Percentiles rank a stretch among this genome's conserved stretches.
Conservation (phyloP, 2,797 vertebrate species). For the Acestrorhynchus altus region DNA sequence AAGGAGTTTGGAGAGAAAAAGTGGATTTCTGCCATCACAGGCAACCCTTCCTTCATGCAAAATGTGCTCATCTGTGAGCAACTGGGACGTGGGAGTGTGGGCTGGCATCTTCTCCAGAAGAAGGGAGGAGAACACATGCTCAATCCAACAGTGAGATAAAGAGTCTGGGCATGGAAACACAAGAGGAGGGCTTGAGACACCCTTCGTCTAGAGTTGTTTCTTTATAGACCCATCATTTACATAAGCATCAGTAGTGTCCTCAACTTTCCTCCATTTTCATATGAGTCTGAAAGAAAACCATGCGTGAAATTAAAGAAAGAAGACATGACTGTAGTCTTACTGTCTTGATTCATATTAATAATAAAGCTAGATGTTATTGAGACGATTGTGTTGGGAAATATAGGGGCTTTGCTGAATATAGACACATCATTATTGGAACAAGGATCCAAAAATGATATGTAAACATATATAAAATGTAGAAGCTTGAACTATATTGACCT, state of each 20-base stretch:
- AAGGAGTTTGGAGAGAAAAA: not conserved
- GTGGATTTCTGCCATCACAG: not conserved
- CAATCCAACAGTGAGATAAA: conserved; percentile 38
- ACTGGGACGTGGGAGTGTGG: conserved; percentile 68
- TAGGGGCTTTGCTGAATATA: too few relatives aligned
- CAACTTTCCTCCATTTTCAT: not conserved
- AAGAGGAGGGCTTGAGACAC: not conserved
- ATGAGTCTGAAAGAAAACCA: not conserved
- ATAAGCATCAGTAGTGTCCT: not conserved
- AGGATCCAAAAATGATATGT: too few relatives aligned
- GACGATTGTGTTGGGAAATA: conserved; percentile 12
- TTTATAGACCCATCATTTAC: not conserved
- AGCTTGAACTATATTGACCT: too few relatives aligned
- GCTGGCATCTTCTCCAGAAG: conserved; percentile 59
- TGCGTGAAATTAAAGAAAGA: not conserved
- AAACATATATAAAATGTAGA: too few relatives aligned
- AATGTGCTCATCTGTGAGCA: conserved; percentile 80
- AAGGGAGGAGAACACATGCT: conserved; percentile 10
- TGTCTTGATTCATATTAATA: not conserved
- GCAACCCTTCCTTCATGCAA: conserved; percentile 57
- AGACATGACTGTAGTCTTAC: not conserved
- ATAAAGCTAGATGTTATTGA: conserved; percentile 10
- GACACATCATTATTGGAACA: too few relatives aligned
- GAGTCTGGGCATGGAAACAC: not conserved
- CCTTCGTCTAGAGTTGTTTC: not conserved